Evolutionary conservation across 2,113 vertebrate genomes (phyloP).

Genomic region (Addax nasomaculatus): DNA sequence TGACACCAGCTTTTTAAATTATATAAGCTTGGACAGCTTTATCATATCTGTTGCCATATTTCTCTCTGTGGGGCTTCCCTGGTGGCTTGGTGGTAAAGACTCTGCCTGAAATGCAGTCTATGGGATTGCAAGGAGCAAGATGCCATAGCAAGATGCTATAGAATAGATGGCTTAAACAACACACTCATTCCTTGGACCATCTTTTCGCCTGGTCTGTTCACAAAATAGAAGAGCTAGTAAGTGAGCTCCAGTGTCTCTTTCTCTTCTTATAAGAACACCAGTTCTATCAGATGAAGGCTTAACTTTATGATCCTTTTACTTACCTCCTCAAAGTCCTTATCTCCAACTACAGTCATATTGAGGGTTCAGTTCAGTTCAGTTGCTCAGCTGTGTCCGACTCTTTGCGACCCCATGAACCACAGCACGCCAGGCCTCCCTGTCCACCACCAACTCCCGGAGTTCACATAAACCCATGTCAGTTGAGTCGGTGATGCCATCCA

Average conservation of each 20-base stretch:
- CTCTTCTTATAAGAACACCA: not conserved
- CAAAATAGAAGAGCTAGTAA: not conserved
- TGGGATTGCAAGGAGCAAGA: not conserved
- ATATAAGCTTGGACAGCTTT: not conserved
- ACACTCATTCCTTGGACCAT: fast-evolving
- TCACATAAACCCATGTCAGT: too few relatives aligned
- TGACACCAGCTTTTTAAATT: not conserved
- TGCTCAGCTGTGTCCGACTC: not conserved
- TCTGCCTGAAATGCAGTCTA: not conserved
- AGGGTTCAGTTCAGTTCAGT: not conserved
- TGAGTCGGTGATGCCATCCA: too few relatives aligned
- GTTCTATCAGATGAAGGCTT: not conserved
- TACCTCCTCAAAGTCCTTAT: not conserved
- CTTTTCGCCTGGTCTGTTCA: not conserved
- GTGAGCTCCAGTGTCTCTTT: not conserved
- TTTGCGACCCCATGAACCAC: too few relatives aligned
- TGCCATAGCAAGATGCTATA: not conserved
- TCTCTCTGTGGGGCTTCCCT: not conserved
- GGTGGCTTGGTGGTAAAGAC: not conserved
- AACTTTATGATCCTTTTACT: not conserved
- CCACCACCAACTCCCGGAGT: too few relatives aligned
- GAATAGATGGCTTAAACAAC: not conserved
- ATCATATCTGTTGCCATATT: not conserved
- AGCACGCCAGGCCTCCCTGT: too few relatives aligned
- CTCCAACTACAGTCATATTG: not conserved